Evolutionary conservation across 2,888 invertebrate species (phyloP).

Genomic region (Lasioglossum villosulum): DNA sequence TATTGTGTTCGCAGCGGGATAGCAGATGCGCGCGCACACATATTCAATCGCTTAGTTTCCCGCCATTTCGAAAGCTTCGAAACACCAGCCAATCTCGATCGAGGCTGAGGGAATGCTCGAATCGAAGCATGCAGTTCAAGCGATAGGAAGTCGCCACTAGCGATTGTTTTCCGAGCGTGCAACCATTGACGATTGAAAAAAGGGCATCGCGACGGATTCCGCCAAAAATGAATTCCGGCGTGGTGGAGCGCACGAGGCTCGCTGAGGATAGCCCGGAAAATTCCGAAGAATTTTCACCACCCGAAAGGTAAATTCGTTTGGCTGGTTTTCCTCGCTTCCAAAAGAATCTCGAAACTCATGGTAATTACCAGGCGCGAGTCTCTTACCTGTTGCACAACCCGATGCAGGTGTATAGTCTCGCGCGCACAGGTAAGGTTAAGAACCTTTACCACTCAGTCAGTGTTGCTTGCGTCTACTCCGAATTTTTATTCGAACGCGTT

Average conservation of each 20-base stretch:
- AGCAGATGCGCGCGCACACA: not conserved
- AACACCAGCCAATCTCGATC: conserved; percentile 52
- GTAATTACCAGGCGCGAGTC: conserved; percentile 8
- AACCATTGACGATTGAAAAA: conserved; percentile 64
- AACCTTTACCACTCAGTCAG: conserved; percentile 36
- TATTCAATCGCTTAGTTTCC: conserved; percentile 50
- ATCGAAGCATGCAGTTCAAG: conserved; percentile 39
- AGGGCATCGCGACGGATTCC: conserved; percentile 67
- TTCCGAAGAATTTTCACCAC: conserved; percentile 73
- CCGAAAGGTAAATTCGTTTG: conserved; percentile 73
- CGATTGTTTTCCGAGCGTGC: conserved; percentile 52
- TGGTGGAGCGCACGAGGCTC: conserved; percentile 68
- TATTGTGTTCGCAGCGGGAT: not conserved
- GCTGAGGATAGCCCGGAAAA: conserved; percentile 65
- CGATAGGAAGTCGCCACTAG: conserved; percentile 49
- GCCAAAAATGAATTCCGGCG: conserved; percentile 79
- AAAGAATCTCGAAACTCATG: not conserved
- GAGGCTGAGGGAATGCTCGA: conserved; percentile 22
- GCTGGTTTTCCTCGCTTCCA: not conserved
- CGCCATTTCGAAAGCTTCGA: conserved; percentile 38
- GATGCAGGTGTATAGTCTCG: conserved; percentile 74
- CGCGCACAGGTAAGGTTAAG: conserved; percentile 68
- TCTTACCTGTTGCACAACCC: conserved; percentile 72
- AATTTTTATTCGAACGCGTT: not conserved
- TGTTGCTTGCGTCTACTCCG: not conserved